These are phyloP conservation scores for Morpho deidamia DNA, from an alignment of 2,888 invertebrate genomes.

Conservation along the genomic window DNA sequence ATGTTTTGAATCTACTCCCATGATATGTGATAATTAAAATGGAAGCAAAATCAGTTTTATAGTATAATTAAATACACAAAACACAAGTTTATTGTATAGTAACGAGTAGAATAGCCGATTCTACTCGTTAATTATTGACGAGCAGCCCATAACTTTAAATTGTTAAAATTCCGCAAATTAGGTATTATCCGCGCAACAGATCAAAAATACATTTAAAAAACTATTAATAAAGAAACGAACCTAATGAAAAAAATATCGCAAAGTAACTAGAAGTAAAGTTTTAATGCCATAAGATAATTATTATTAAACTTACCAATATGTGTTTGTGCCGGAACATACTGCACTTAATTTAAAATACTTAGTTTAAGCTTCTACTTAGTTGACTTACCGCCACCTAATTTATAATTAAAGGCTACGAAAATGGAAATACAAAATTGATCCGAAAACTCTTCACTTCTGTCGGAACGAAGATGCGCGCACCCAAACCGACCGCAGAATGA, in stretches of 20 bases:
- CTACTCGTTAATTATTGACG: no score
- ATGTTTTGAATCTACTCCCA: no score
- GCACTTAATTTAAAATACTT: constrained; percentile 12
- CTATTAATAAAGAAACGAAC: neutral
- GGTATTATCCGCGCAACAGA: no score
- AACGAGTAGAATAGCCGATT: no score
- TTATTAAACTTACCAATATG: constrained; percentile 22
- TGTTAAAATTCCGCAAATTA: no score
- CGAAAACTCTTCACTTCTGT: constrained; percentile 9
- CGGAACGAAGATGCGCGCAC: constrained; percentile 64
- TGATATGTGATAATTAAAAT: no score
- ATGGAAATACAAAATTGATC: constrained; percentile 7
- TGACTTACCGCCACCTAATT: constrained; percentile 4
- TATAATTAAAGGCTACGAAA: constrained; percentile 26
- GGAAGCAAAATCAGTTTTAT: no score
- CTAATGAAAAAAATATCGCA: constrained; percentile 7
- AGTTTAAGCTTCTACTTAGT: constrained; percentile 6
- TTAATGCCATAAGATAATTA: neutral
- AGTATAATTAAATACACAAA: no score
- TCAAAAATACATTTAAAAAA: no score
- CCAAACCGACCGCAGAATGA: constrained; percentile 66
- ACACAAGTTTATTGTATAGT: no score
- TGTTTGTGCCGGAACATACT: constrained; percentile 23
- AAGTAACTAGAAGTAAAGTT: constrained; percentile 1
- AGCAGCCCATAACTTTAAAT: no score